Evolutionary conservation across 64 coral and sea anemone species (phyloP), one percentile per base, ranked within the genome.

Genomic region (Hydrozoanthus tunicans): DNA sequence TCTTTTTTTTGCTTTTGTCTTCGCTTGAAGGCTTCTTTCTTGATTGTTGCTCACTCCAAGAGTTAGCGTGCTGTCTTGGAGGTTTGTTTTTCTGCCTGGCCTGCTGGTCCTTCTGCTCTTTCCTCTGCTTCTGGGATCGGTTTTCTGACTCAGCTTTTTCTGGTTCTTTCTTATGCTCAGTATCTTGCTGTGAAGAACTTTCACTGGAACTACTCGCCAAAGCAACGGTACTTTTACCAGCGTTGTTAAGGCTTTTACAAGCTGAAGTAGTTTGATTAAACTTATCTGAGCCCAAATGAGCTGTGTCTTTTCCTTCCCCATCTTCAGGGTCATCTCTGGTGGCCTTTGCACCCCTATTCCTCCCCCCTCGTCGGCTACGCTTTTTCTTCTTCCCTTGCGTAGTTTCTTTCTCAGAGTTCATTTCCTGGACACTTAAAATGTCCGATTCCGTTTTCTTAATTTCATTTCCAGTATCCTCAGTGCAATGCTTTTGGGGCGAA

Each of bases 381-480:
- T 12, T 88, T 23, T 88, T 88, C 70, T 59, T 86, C 13, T 86
- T 88, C 24, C 60, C 84, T 58, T 74, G 84, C 74, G 32, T 68
- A 6, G 53, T 60, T 8, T 74, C 69, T 75, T 88, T 70, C 69
- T 57, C 25, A 14, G 56, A 73, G 7, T 55, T 88, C 9, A 17
- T 4, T 51, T 75, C 69, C 13, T 43, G 53, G 56, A 7, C 69
- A 74, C 56, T 75, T 32, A 62, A 69, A 83, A 3, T 24, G 61
- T 68, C 15, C 9, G 15, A 27, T 53, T 83, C 62, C 25, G 0
- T 9, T 23, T 17, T 67, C 62, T 54, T 26, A 53, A 43, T 68
- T 66, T 73, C 69, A 59, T 15, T 59, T 25, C 66, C 5, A 57
- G 51, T 69, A 25, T 2, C 84, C 57, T 88, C 53, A 74, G 7